A percentile compares a stretch with the other conserved stretches of the same genome.
Conservation (phyloP, 2,797 vertebrate species). For the Perodicticus potto region DNA sequence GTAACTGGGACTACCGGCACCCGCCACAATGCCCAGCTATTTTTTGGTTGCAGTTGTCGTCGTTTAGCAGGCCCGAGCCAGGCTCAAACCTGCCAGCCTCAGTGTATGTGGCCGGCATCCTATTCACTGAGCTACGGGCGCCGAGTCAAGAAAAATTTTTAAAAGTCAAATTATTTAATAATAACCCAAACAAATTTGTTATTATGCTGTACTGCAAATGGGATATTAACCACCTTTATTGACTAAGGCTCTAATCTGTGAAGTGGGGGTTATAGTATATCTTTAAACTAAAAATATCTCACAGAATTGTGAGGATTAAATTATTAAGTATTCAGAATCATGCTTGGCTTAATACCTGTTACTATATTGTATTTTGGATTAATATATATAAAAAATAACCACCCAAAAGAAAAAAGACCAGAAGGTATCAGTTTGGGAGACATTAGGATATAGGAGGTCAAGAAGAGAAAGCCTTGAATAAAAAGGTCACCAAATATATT, state of each 20-base stretch:
- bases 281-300: neutral
- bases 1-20: no score
- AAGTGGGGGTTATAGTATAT: neutral
- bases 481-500: neutral
- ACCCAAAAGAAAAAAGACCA: neutral
- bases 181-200: neutral
- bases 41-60: no score
- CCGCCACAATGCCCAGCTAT: no score
- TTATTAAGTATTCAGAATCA: neutral
- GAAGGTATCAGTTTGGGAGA: neutral
- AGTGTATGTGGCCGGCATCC: no score
- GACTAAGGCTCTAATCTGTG: neutral
- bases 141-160: no score
- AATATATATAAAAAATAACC: constrained; percentile 5
- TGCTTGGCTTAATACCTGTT: neutral
- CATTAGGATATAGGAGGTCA: neutral
- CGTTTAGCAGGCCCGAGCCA: no score
- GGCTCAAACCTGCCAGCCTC: no score
- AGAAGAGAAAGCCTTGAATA: neutral
- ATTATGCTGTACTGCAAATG: neutral
- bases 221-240: neutral
- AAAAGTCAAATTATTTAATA: neutral
- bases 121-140: no score
- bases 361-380: constrained; percentile 11
- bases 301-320: neutral